A percentile compares a stretch with the other conserved stretches of the same genome.
phyloP scores from a whole-genome alignment of 2,113 vertebrate species.

The Tetrax tetrax region DNA sequence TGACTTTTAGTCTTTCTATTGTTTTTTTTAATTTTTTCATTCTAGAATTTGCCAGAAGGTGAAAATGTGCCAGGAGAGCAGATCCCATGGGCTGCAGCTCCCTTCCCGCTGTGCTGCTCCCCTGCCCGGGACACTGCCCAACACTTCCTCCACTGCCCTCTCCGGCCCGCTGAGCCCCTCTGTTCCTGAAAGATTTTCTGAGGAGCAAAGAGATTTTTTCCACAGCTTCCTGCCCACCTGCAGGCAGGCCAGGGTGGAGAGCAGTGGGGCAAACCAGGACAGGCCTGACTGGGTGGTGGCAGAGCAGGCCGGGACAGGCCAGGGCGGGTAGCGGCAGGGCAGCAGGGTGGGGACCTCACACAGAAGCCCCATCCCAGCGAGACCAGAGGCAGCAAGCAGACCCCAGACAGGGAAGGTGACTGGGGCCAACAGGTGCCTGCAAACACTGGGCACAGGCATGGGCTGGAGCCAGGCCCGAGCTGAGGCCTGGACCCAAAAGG shows the following conservation, averaged over 20 bases:
- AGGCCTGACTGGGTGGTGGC: too few species aligned
- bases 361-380: rapidly evolving
- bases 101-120: background rate
- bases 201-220: background rate
- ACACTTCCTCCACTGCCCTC: rapidly evolving
- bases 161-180: rapidly evolving
- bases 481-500: rapidly evolving
- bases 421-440: background rate
- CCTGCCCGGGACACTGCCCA: too few species aligned
- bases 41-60: background rate
- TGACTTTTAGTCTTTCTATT: background rate
- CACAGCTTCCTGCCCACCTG: rapidly evolving
- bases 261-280: background rate
- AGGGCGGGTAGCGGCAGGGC: background rate
- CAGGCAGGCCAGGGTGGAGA: background rate
- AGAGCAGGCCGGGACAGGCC: background rate
- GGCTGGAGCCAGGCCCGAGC: background rate
- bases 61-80: background rate
- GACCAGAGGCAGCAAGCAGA: background rate
- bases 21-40: background rate
- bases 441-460: background rate
- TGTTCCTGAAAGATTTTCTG: background rate
- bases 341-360: too few species aligned
- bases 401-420: rapidly evolving
- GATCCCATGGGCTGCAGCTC: background rate